phyloP scores from a whole-genome alignment of 2,888 invertebrate genomes.

The Clistopyga incitator region DNA sequence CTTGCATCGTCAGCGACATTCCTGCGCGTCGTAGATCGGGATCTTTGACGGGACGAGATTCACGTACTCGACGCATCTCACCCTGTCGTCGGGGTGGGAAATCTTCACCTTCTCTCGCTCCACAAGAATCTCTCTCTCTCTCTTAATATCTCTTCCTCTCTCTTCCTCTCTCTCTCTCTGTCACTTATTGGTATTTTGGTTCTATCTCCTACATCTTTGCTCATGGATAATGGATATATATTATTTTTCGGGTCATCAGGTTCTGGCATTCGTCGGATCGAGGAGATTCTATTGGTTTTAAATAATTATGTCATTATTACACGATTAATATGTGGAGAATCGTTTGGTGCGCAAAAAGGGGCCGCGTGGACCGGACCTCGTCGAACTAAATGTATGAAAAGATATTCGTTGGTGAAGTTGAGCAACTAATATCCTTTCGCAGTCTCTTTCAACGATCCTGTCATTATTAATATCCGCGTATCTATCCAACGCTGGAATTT shows the following conservation, averaged over 20 bases:
- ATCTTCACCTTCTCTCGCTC: constrained; percentile 34
- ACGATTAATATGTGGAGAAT: constrained; percentile 47
- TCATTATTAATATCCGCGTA: constrained; percentile 9
- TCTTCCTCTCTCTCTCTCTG: constrained; percentile 3
- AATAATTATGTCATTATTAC: constrained; percentile 14
- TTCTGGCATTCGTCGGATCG: not conserved
- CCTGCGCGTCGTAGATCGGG: constrained; percentile 35
- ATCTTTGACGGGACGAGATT: constrained; percentile 21
- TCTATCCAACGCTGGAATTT: not conserved
- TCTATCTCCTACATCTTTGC: constrained; percentile 32
- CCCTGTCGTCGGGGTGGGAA: constrained; percentile 64
- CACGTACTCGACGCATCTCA: constrained; percentile 60
- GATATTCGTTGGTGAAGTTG: no score
- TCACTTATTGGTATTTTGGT: constrained; percentile 40
- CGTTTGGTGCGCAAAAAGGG: constrained; percentile 32
- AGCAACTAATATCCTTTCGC: no score
- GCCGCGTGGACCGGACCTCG: constrained; percentile 66
- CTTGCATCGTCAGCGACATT: constrained; percentile 34
- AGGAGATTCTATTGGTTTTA: not conserved
- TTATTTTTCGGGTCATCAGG: constrained; percentile 32
- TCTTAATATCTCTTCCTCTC: constrained; percentile 3
- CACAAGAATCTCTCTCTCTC: constrained; percentile 2
- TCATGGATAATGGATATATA: constrained; percentile 9
- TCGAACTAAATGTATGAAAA: constrained; percentile 14
- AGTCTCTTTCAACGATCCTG: not conserved